Evolutionary conservation across 2,888 invertebrate genomes (phyloP).

Genomic region (Proisotoma minuta): DNA sequence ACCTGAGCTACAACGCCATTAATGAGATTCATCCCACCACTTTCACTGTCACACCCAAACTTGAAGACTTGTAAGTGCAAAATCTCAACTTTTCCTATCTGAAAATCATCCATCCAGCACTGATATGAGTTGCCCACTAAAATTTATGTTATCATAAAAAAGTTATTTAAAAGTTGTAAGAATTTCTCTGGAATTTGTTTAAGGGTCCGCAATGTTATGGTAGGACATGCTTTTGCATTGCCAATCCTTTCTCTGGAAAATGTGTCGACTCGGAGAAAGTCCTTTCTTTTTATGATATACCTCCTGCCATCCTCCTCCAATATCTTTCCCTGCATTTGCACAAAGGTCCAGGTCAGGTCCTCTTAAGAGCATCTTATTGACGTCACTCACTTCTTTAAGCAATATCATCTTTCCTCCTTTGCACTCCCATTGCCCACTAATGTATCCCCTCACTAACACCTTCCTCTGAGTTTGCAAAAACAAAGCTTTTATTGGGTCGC

Average conservation of each 20-base stretch:
- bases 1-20: slow-evolving; percentile 81
- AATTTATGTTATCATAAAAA: background rate
- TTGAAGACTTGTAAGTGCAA: slow-evolving; percentile 78
- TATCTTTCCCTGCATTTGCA: slow-evolving; percentile 1
- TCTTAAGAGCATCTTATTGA: background rate
- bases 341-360: slow-evolving; percentile 14
- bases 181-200: background rate
- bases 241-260: background rate
- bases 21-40: slow-evolving; percentile 77
- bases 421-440: background rate
- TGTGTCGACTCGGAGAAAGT: slow-evolving; percentile 1
- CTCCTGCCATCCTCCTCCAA: slow-evolving; percentile 9
- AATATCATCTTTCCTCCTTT: background rate
- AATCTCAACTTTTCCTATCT: background rate
- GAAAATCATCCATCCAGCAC: too few species aligned
- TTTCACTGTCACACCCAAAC: slow-evolving; percentile 68
- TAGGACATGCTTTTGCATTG: background rate
- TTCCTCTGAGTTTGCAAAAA: background rate
- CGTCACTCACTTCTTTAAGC: background rate
- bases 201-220: too few species aligned
- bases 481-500: background rate
- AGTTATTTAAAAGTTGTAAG: background rate
- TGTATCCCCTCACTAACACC: background rate
- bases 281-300: slow-evolving; percentile 15
- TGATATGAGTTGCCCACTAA: too few species aligned